These are phyloP conservation scores for Cyanocitta stelleri DNA, from an alignment of 2,113 vertebrate species.

Conservation along the genomic window DNA sequence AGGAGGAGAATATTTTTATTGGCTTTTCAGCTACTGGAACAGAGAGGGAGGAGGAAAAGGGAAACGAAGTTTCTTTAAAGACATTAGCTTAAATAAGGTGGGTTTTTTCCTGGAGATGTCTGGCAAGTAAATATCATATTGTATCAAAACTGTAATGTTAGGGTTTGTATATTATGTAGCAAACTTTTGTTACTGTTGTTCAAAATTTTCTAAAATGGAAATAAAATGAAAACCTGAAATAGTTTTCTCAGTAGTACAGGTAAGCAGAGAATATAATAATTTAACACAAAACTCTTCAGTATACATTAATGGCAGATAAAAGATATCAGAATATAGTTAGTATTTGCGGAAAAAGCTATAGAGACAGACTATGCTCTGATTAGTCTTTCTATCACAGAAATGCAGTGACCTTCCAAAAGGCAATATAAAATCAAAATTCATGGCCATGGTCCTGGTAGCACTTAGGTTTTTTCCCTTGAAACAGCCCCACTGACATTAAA, in stretches of 20 bases:
- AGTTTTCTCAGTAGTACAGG: background rate
- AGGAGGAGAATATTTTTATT: conserved; percentile 71
- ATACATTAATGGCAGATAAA: background rate
- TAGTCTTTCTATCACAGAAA: background rate
- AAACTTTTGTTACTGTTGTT: background rate
- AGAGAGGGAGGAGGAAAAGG: conserved; percentile 34
- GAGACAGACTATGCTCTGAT: background rate
- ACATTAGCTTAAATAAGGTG: conserved; percentile 2
- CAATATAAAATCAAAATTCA: background rate
- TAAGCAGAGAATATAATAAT: background rate
- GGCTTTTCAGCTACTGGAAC: conserved; percentile 57
- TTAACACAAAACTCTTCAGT: background rate
- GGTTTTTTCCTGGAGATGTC: background rate
- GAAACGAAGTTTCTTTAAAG: conserved; percentile 6
- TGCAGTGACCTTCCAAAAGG: background rate
- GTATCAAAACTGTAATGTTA: background rate
- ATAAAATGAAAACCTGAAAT: background rate
- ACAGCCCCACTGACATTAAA: background rate
- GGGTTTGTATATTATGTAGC: background rate
- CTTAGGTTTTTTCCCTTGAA: background rate
- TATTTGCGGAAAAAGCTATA: background rate
- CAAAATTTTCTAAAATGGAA: background rate
- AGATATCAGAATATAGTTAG: background rate
- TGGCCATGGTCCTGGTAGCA: background rate
- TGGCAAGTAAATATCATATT: background rate